phyloP scores from a whole-genome alignment of 2,888 invertebrate species.

The Julus scandinavius region DNA sequence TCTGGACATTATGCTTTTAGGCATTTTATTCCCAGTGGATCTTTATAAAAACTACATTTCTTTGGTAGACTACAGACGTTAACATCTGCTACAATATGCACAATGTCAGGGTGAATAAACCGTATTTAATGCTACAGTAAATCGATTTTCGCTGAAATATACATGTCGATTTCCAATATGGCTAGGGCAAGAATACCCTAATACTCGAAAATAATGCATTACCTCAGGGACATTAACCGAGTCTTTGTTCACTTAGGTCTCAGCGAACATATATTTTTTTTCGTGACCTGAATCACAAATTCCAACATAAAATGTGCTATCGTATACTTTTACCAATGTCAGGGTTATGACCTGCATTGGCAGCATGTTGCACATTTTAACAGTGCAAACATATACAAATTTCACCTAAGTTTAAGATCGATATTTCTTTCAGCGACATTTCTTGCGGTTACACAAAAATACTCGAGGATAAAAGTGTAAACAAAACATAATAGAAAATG shows the following conservation, averaged over 20 bases:
- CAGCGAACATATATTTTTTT: not conserved
- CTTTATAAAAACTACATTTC: not conserved
- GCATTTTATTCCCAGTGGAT: not conserved
- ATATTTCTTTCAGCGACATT: not conserved
- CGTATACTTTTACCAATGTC: not conserved
- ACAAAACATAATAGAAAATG: not conserved
- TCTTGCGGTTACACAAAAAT: not conserved
- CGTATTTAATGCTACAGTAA: not conserved
- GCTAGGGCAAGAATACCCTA: not conserved
- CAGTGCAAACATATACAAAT: not conserved
- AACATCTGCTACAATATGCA: not conserved
- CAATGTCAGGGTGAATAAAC: not conserved
- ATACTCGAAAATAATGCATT: not conserved
- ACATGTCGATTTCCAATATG: not conserved
- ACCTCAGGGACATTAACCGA: not conserved
- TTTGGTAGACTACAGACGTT: not conserved
- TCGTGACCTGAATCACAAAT: not conserved
- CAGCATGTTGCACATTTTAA: not conserved
- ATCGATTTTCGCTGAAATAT: not conserved
- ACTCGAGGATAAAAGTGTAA: not conserved
- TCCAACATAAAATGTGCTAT: too few species aligned
- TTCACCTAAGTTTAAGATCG: not conserved
- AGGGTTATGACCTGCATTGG: constrained; percentile 1
- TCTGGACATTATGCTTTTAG: too few species aligned
- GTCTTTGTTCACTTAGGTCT: not conserved